phyloP scores from a whole-genome alignment of 2,113 vertebrate species.

The Benitochromis conjunctus region DNA sequence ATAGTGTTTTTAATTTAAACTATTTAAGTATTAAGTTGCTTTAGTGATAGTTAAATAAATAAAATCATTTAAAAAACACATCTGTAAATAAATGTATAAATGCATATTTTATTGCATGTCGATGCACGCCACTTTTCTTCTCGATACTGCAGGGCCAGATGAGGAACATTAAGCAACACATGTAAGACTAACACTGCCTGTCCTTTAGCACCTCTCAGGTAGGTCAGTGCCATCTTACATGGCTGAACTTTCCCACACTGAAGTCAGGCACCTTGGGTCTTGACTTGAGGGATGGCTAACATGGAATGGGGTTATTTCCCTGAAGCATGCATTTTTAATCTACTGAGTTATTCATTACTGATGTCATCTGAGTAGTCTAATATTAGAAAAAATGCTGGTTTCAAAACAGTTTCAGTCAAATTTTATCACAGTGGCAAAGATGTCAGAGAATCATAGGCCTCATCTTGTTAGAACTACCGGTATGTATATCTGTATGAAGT shows the following conservation, averaged over 20 bases:
- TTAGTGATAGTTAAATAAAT: too few species aligned
- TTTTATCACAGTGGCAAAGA: neutral
- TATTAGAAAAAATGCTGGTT: neutral
- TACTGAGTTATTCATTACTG: neutral
- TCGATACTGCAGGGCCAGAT: neutral
- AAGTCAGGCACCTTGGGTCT: neutral
- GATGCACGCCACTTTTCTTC: too few species aligned
- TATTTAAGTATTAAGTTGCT: too few species aligned
- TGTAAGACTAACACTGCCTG: neutral
- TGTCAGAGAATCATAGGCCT: neutral
- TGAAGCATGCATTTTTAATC: neutral
- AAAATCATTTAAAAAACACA: too few species aligned
- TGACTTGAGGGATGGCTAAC: neutral
- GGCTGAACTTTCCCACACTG: neutral
- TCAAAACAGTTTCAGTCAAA: neutral
- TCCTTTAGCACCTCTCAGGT: neutral
- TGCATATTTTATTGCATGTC: too few species aligned
- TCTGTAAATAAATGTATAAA: too few species aligned
- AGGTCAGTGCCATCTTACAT: neutral
- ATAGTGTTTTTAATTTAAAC: too few species aligned
- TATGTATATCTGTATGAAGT: neutral
- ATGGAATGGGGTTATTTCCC: neutral
- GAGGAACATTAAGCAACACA: neutral
- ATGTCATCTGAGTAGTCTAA: neutral
- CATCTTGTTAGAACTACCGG: neutral